A percentile compares a stretch with the other conserved stretches of the same genome.
Conservation (phyloP, 2,113 vertebrate genomes). For the Phainopepla nitens region DNA sequence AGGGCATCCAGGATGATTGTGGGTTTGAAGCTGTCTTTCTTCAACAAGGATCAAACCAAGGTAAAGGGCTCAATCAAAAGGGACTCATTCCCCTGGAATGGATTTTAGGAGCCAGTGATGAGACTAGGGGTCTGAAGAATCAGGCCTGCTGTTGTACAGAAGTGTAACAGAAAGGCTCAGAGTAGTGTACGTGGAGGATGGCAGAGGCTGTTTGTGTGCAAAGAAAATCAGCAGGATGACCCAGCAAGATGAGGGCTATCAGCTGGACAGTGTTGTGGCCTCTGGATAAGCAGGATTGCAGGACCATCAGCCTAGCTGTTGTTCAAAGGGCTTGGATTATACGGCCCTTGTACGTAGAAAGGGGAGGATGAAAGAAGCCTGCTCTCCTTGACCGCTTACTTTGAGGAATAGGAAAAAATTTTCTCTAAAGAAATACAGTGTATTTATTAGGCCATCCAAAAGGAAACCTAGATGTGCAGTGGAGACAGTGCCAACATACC, state of each 20-base stretch:
- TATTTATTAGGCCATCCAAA: rapidly evolving
- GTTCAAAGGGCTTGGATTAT: neutral
- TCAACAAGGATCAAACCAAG: neutral
- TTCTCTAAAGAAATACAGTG: rapidly evolving
- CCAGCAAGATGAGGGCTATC: neutral
- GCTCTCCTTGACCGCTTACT: neutral
- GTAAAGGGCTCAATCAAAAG: neutral
- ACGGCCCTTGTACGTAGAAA: rapidly evolving
- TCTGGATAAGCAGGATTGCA: neutral
- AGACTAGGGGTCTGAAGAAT: neutral
- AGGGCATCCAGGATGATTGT: no score
- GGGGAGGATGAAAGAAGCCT: neutral
- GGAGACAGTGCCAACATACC: neutral
- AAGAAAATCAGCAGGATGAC: neutral
- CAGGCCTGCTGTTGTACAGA: neutral
- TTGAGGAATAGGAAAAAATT: neutral
- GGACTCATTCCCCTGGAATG: neutral
- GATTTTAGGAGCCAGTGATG: neutral
- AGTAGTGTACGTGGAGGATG: neutral
- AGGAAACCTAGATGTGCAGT: neutral
- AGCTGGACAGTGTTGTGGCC: no score
- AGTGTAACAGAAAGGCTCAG: neutral
- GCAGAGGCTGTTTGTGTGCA: rapidly evolving
- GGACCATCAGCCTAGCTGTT: neutral
- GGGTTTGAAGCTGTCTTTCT: neutral